These are phyloP conservation scores for Chrysolina americana DNA, from an alignment of 2,888 invertebrate species.

Conservation along the genomic window DNA sequence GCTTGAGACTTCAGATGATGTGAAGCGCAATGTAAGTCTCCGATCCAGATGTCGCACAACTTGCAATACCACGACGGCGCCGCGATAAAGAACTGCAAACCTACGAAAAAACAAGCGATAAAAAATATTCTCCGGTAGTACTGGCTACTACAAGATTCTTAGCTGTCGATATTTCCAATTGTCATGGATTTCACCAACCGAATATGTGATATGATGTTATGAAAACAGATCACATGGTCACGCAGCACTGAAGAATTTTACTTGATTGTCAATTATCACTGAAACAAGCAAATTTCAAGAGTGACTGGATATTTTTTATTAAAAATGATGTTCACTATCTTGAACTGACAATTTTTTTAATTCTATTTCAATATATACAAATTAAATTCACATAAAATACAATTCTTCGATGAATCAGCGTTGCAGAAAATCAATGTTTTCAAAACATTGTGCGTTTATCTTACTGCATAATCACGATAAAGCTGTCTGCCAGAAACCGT, in stretches of 20 bases:
- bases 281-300: not conserved
- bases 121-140: slow-evolving; percentile 20
- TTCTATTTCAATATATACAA: not conserved
- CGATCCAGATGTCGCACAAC: slow-evolving; percentile 89
- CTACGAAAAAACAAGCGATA: slow-evolving; percentile 69
- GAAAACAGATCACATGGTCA: not conserved
- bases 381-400: not conserved
- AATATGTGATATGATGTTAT: not conserved
- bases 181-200: slow-evolving; percentile 17
- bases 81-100: slow-evolving; percentile 89
- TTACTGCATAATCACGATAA: not conserved
- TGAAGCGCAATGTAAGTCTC: slow-evolving; percentile 90
- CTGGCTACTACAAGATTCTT: slow-evolving; percentile 24
- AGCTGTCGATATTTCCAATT: slow-evolving; percentile 27
- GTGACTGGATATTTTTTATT: not conserved
- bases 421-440: not conserved
- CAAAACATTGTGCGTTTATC: not conserved
- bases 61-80: slow-evolving; percentile 93
- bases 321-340: not conserved
- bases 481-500: not conserved
- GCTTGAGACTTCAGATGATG: slow-evolving; percentile 85
- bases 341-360: not conserved
- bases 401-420: not conserved
- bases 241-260: not conserved
- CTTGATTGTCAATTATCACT: not conserved